Conservation (phyloP, 2,888 invertebrate genomes). For the Margaritifera margaritifera region DNA sequence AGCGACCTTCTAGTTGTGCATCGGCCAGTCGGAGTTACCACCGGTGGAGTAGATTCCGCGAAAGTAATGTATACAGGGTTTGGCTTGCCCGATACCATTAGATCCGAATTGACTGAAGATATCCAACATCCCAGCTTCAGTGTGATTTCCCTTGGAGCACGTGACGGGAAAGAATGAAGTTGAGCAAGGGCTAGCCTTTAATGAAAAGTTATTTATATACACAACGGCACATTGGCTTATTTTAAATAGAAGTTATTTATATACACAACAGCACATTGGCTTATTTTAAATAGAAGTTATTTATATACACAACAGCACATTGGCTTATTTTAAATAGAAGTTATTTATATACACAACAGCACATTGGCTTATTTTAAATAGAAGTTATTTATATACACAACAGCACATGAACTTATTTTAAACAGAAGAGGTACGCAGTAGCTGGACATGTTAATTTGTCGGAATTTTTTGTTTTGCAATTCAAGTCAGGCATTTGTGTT, state of each 20-base stretch:
- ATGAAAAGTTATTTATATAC: neutral
- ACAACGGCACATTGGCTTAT: too few relatives aligned
- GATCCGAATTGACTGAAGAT: constrained; percentile 27
- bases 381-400: too few relatives aligned
- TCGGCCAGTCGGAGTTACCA: constrained; percentile 41
- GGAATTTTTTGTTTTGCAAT: too few relatives aligned
- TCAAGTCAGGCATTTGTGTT: too few relatives aligned
- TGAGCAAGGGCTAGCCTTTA: constrained; percentile 36
- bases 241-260: too few relatives aligned
- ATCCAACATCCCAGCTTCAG: constrained; percentile 31
- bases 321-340: constrained; percentile 5
- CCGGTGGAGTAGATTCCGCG: constrained; percentile 46
- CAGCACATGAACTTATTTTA: too few relatives aligned
- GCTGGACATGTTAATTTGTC: too few relatives aligned
- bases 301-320: too few relatives aligned
- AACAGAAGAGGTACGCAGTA: too few relatives aligned
- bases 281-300: constrained; percentile 6
- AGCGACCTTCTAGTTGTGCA: constrained; percentile 9
- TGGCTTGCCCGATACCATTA: constrained; percentile 26
- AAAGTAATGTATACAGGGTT: constrained; percentile 46
- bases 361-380: constrained; percentile 8
- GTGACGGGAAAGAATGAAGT: constrained; percentile 38
- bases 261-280: too few relatives aligned
- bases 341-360: too few relatives aligned
- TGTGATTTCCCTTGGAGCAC: constrained; percentile 26